Percentiles rank a stretch among this genome's conserved stretches.
These are phyloP conservation scores for Typhlichthys eigenmanni DNA, from an alignment of 2,797 vertebrate species.

Conservation along the genomic window DNA sequence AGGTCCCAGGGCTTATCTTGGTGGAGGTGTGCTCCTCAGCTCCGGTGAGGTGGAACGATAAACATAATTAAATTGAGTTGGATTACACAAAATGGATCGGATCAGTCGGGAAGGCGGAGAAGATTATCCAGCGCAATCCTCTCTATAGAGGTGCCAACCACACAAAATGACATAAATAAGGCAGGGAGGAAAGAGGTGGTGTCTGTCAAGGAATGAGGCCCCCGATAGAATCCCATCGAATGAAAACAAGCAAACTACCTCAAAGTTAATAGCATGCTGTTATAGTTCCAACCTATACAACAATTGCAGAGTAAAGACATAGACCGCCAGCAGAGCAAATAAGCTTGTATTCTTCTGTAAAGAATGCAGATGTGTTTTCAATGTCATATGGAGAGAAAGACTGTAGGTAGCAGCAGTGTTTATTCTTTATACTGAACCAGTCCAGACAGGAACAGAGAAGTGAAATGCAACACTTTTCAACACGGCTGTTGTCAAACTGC, in stretches of 20 bases:
- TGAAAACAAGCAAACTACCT: not conserved
- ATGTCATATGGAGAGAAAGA: not conserved
- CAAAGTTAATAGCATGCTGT: conserved; percentile 4
- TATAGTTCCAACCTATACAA: not conserved
- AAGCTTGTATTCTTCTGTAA: not conserved
- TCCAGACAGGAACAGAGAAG: conserved; percentile 17
- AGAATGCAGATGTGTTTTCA: not conserved
- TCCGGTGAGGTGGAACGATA: conserved; percentile 74
- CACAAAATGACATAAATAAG: conserved; percentile 69
- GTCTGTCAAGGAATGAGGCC: conserved; percentile 36
- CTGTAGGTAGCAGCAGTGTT: not conserved
- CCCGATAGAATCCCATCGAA: not conserved
- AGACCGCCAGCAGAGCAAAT: not conserved
- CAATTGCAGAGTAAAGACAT: not conserved
- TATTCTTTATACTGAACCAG: conserved; percentile 17
- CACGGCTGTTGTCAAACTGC: conserved; percentile 12
- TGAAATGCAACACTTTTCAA: conserved; percentile 16
- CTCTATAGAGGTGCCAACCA: conserved; percentile 68
- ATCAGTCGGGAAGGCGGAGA: conserved; percentile 71
- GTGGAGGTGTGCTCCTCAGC: conserved; percentile 71
- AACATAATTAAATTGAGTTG: conserved; percentile 82
- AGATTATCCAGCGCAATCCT: conserved; percentile 79
- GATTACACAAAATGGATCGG: conserved; percentile 80
- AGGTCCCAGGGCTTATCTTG: conserved; percentile 71
- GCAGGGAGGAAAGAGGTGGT: conserved; percentile 34